Conservation (phyloP, 2,797 vertebrate species). For the Rousettus madagascariensis region DNA sequence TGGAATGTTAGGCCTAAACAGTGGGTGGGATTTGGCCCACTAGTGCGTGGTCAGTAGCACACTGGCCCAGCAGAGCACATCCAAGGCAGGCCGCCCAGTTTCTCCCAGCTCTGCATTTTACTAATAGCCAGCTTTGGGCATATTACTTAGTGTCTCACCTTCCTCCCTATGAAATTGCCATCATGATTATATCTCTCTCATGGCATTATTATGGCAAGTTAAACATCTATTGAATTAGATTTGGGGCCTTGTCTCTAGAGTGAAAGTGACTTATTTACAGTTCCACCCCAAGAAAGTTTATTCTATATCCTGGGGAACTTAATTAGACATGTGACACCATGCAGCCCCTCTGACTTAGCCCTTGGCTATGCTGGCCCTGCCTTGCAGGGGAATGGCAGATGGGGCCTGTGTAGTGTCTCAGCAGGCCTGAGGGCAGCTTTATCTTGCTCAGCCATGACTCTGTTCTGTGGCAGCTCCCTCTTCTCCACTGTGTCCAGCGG, state of each 20-base stretch:
- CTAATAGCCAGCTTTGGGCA: background rate
- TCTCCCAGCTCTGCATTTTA: background rate
- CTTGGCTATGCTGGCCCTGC: background rate
- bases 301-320: background rate
- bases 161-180: background rate
- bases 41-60: background rate
- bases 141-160: background rate
- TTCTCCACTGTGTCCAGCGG: constrained; percentile 75
- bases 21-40: background rate
- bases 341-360: background rate
- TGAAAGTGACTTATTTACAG: background rate
- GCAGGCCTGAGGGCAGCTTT: background rate
- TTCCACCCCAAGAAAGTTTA: background rate
- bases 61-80: background rate
- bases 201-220: background rate
- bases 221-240: background rate
- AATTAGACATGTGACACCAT: background rate
- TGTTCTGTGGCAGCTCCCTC: constrained; percentile 64
- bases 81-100: background rate
- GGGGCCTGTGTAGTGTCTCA: too few species aligned
- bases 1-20: background rate
- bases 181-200: background rate
- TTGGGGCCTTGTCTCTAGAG: background rate
- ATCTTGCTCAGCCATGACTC: background rate
- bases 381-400: too few species aligned